phyloP scores from a whole-genome alignment of 1,140 invertebrate species.

The Ridgeia piscesae region DNA sequence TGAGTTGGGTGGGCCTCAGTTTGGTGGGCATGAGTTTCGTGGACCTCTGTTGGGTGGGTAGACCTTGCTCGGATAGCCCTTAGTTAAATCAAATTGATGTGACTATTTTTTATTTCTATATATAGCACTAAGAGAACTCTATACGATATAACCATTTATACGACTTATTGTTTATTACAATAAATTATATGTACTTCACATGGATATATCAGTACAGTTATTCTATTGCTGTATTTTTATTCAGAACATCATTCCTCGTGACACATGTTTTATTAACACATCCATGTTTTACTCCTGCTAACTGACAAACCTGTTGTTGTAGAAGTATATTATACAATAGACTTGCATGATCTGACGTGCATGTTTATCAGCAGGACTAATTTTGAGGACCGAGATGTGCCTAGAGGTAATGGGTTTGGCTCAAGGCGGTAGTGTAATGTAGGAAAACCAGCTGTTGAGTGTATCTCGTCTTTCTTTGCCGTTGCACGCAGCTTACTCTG shows the following conservation, averaged over 20 bases:
- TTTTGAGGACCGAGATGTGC: not conserved
- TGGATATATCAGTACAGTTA: not conserved
- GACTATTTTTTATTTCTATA: not conserved
- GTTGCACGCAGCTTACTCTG: not conserved
- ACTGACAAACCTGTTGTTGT: not conserved
- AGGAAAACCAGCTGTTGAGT: not conserved
- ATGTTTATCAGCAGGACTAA: not conserved
- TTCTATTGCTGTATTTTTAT: not conserved
- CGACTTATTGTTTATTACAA: not conserved
- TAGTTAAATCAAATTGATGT: no score
- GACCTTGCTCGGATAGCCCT: no score
- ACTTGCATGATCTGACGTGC: not conserved
- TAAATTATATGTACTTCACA: not conserved
- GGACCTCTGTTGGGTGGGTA: no score
- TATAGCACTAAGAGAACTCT: not conserved
- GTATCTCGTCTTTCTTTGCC: not conserved
- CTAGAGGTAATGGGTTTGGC: not conserved
- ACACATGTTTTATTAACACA: not conserved
- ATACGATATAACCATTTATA: not conserved
- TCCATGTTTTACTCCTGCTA: not conserved
- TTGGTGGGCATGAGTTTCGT: no score
- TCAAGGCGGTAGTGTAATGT: not conserved
- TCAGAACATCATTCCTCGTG: not conserved
- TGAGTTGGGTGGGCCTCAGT: no score
- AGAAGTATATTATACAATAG: not conserved